phyloP scores from a whole-genome alignment of 2,888 invertebrate genomes.

The Caradrina kadenii region DNA sequence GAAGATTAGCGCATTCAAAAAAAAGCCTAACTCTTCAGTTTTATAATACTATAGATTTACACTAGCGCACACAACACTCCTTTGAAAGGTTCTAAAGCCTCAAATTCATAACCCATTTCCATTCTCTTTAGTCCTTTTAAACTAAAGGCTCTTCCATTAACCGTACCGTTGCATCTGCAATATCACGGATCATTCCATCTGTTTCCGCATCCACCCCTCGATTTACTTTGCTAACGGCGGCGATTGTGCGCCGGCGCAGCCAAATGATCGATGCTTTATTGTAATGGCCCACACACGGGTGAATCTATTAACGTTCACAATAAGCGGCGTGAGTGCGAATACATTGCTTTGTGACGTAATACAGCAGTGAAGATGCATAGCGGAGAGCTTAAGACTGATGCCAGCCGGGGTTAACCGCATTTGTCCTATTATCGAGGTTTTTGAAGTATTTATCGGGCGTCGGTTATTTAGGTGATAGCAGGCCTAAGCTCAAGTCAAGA shows the following conservation, averaged over 20 bases:
- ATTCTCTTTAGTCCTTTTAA: constrained; percentile 18
- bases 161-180: constrained; percentile 64
- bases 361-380: constrained; percentile 27
- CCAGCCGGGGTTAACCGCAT: no score
- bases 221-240: constrained; percentile 85
- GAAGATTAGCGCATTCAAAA: no score
- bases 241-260: constrained; percentile 74
- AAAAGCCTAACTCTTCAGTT: no score
- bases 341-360: constrained; percentile 57
- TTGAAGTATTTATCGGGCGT: no score
- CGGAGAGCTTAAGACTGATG: neutral
- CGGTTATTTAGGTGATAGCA: no score
- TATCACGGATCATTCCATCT: constrained; percentile 67
- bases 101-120: neutral
- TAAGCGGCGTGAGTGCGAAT: constrained; percentile 71
- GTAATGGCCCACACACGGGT: constrained; percentile 81
- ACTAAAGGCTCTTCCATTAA: constrained; percentile 48
- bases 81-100: neutral
- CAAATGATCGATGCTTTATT: constrained; percentile 80
- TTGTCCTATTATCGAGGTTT: no score
- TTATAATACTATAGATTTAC: no score
- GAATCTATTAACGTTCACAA: constrained; percentile 74
- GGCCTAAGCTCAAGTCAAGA: neutral
- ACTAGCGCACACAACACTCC: neutral
- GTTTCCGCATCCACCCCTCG: constrained; percentile 84